Evolutionary conservation across 23 tunicate species (phyloP).

Genomic region (Oikopleura vanhoeffeni): DNA sequence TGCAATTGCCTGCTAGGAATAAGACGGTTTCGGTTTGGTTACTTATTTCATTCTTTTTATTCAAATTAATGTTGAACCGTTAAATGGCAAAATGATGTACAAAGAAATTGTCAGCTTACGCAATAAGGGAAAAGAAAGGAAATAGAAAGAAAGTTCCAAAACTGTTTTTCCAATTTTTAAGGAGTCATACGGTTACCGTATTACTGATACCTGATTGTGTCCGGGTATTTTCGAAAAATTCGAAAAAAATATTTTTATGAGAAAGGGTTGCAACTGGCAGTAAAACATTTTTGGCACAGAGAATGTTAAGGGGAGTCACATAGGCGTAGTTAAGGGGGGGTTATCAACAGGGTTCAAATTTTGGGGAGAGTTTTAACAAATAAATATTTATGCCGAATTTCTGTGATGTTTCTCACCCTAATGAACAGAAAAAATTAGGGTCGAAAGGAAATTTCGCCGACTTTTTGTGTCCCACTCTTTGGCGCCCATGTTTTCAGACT

Average conservation of each 20-base stretch:
- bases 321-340: too few relatives aligned
- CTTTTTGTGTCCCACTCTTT: too few relatives aligned
- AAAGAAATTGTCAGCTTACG: neutral
- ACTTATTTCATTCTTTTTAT: neutral
- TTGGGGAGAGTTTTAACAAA: neutral
- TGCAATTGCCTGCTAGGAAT: too few relatives aligned
- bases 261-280: neutral
- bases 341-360: neutral
- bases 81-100: neutral
- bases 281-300: slow-evolving; percentile 1
- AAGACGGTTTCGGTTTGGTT: neutral
- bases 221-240: too few relatives aligned
- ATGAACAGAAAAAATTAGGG: too few relatives aligned
- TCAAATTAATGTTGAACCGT: neutral
- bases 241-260: neutral
- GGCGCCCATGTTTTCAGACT: too few relatives aligned
- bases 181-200: too few relatives aligned
- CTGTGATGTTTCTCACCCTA: too few relatives aligned
- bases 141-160: neutral
- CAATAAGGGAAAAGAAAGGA: neutral
- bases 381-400: too few relatives aligned
- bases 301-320: neutral
- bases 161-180: neutral
- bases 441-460: too few relatives aligned
- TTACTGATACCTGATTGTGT: too few relatives aligned